Base-by-base conservation (phyloP, 2,797 vertebrate species). In the Ibycter americanus region DNA sequence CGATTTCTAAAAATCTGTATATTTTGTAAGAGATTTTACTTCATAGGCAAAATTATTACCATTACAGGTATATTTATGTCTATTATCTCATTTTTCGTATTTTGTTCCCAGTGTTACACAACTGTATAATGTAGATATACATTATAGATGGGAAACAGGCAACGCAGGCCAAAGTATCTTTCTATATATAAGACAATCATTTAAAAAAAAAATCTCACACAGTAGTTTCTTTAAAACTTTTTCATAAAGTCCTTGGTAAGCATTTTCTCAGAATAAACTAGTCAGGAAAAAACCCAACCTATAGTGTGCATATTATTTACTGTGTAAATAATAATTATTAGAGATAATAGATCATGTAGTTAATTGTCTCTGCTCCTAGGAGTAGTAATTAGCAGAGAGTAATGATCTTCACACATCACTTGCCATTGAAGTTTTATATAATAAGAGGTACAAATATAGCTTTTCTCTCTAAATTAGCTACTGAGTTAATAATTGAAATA, bases 291-390 rank as follows among this genome's bases (percentile, higher is more conserved):
- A 2, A 0, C 3, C 6, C 40, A 84, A 12, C 52, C 49, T 80
- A 27, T 8, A 54, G 40, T 6, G 21, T 72, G 54, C 56, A 13
- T 90, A 49, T 68, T 72, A 52, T 89, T 93, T 87, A 47, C 73
- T 34, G 44, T 63, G 74, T 89, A 94, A 95, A 94, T 92, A 95
- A 82, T 91, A 79, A 89, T 95, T 84, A 91, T 73, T 61, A 49
- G 58, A 90, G 78, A 67, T 59, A 93, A 85, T 65, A 17, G 91
- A 63, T 65, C 44, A 19, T 13, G 27, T 27, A 67, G 40, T 63
- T 77, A 77, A 82, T 87, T 84, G 55, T 79, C 58, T 83, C 77
- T 89, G 68, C 58, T 83, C 61, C 42, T 63, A 72, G 90, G 90
- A 84, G 49, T 26, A 36, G n/a, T 56, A 80, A 92, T 94, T 96